Base-by-base conservation (phyloP, 2,797 vertebrate genomes). In the Liasis olivaceus region DNA sequence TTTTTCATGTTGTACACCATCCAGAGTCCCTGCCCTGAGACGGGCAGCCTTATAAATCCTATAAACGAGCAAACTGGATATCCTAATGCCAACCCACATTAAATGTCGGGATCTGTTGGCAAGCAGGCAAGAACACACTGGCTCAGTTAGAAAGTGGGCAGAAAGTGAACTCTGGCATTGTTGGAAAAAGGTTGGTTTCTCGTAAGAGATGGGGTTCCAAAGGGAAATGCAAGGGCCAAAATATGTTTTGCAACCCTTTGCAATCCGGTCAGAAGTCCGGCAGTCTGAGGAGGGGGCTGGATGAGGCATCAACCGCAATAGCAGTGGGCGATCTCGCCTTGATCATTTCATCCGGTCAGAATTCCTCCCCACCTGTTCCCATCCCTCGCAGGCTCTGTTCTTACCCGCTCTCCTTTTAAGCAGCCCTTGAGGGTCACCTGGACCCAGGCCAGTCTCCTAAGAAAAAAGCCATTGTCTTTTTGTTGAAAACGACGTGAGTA, bases 401-500 rank as follows among this genome's bases (percentile, higher is more conserved):
- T 72, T 72, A 31, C 28, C 26, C 7, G 12, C 24, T 60, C n/a
- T 60, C 20, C 86, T 36, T 42, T 12, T n/a, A 87, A 86, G 47
- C 92, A 20, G 92, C 31, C 59, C 88, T 66, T 77, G 17, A 17
- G 28, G 11, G 54, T 31, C 77, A 28, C 6, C n/a, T 14, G 72
- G 26, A 54, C 58, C 26, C 36, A 1, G n/a, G 5, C 91, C 58
- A 58, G 42, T 1, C 4, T 62, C 77, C 17, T 17, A 69, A 85
- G 63, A 59, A 28, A 51, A 14, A 17, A 15, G 8, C 0, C 1
- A 81, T 93, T 63, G 66, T 81, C 85, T 81, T 93, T 88, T 87
- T 36, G 63, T 88, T 54, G 66, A 81, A 90, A 77, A 31, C 1
- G 66, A 63, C 89, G 47, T 93, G 92, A 93, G 56, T 64, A 36